Evolutionary conservation across 2,113 vertebrate genomes (phyloP).

Genomic region (Chlamydotis undulata): DNA sequence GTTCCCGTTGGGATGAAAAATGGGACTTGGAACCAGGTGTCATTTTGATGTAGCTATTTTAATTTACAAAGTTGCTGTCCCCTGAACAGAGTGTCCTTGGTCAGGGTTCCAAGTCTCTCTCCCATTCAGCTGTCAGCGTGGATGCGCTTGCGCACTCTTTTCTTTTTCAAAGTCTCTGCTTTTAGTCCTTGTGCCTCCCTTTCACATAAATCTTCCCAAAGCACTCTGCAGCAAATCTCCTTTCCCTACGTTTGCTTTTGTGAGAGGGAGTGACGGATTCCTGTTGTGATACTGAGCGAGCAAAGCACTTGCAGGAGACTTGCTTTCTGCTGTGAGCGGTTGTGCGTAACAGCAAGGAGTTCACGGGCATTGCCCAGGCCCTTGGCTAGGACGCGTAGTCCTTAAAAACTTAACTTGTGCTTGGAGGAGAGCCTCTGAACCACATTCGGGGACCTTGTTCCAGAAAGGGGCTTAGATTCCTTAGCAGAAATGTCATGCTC

Average conservation of each 20-base stretch:
- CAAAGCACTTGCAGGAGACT: conserved; percentile 6
- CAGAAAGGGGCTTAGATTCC: background rate
- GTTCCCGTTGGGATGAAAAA: background rate
- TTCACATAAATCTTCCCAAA: conserved; percentile 40
- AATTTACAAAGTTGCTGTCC: conserved; percentile 18
- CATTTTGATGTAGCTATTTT: conserved; percentile 21
- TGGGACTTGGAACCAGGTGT: background rate
- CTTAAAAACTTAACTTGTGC: conserved; percentile 4
- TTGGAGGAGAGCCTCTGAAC: background rate
- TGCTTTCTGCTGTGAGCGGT: background rate
- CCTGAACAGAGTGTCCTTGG: conserved; percentile 41
- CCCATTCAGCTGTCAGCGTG: background rate
- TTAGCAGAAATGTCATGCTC: background rate
- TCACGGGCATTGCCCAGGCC: background rate
- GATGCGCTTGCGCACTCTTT: background rate
- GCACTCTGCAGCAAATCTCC: background rate
- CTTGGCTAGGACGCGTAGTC: background rate
- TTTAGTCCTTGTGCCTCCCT: conserved; percentile 12
- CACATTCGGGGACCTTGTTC: background rate
- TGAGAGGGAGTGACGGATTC: background rate
- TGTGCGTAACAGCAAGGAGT: background rate
- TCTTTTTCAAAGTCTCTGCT: background rate
- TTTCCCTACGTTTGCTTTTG: background rate
- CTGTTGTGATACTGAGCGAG: background rate
- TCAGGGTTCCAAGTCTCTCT: background rate